Evolutionary conservation across 2,888 invertebrate species (phyloP), one percentile per base, ranked within the genome.

Genomic region (Pimpla rufipes): DNA sequence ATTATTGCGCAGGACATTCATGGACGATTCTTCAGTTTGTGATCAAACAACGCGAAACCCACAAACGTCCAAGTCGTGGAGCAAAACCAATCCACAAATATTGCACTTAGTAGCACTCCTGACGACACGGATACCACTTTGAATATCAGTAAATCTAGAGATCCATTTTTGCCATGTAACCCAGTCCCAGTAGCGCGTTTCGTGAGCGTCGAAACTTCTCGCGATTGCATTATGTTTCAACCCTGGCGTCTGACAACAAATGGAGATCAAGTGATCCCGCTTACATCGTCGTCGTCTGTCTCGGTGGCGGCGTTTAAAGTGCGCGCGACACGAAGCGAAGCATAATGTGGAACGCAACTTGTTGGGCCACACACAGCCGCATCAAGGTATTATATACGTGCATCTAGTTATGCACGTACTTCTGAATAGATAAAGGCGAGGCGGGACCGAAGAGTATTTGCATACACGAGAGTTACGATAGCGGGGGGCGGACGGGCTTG

Each of bases 381-480:
- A 42, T 73, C 18, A 45, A 16, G 37, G 50, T 35, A 47, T 47
- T 73, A 23, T 57, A 23, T 35, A n/a, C n/a, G 45, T 35, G 42
- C 57, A 35, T 47, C 73, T 45, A 42, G 73, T 45, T 18, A 73
- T 59, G 73, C 57, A 59, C 59, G 73, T 73, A 59, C 59, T 37
- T 52, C 40, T 23, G 47, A 23, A 21, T 29, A 45, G 57, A 29
- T 45, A 59, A 59, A 47, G 59, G 35, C 29, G 23, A 47, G 11
- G 29, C 11, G 42, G n/a, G 45, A 73, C 45, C 40, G 55, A n/a
- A 29, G 7, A 35, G 45, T 59, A 73, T 73, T 59, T 73, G 73
- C 73, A 73, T 73, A 73, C 73, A 73, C 73, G 59, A 59, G 73
- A 73, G 47, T 59, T 59, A 59, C 59, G 57, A 18, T 45, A 42